Conservation (phyloP, 2,888 invertebrate genomes). For the Eremobia ochroleuca region DNA sequence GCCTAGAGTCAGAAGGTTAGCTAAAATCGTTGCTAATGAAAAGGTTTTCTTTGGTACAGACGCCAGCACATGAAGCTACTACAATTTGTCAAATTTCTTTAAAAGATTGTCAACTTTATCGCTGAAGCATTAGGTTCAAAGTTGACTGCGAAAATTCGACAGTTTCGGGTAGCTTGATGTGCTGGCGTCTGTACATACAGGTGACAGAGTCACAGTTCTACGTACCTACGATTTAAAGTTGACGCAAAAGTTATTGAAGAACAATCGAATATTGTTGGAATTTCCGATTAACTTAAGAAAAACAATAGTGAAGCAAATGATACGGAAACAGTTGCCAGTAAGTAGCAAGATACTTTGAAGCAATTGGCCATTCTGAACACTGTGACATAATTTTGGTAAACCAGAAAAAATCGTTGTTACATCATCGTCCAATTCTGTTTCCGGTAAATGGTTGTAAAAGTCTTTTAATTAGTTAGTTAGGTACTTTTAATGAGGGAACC, state of each 20-base stretch:
- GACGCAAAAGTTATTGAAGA: constrained; percentile 7
- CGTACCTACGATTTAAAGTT: not conserved
- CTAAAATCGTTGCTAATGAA: constrained; percentile 13
- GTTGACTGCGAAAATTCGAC: too few species aligned
- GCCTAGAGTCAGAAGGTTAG: constrained; percentile 48
- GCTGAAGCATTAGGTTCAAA: too few species aligned
- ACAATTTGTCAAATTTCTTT: too few species aligned
- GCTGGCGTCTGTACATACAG: too few species aligned
- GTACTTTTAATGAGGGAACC: constrained; percentile 46
- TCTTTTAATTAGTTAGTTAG: constrained; percentile 13
- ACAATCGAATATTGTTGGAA: constrained; percentile 24
- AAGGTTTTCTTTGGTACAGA: not conserved
- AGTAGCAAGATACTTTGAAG: constrained; percentile 1
- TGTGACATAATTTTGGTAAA: constrained; percentile 28
- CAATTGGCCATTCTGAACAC: constrained; percentile 9
- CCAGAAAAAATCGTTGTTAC: constrained; percentile 33
- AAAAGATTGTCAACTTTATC: too few species aligned
- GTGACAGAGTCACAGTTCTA: constrained; percentile 5
- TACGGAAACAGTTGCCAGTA: constrained; percentile 21
- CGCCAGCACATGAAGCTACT: too few species aligned
- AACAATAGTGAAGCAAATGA: not conserved
- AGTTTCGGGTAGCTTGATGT: too few species aligned
- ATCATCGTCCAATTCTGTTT: constrained; percentile 13
- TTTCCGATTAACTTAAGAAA: not conserved
- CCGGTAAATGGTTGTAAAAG: constrained; percentile 1